Conservation (phyloP, 2,113 vertebrate genomes). For the Salvelinus sp. region DNA sequence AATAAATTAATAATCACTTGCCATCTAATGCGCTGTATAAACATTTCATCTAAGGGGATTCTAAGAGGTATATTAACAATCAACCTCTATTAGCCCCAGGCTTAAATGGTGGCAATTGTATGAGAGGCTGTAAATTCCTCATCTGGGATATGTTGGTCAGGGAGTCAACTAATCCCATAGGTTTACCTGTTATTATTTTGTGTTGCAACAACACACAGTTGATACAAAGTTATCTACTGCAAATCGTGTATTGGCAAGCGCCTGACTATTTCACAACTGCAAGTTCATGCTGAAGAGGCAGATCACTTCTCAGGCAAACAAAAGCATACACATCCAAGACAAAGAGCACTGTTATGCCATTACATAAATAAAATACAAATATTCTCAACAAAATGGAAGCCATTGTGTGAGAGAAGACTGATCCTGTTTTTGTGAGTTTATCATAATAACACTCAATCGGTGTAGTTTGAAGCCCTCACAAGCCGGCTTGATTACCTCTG, state of each 20-base stretch:
- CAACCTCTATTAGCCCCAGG: too few species aligned
- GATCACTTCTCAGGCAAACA: neutral
- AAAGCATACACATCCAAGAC: neutral
- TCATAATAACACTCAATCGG: neutral
- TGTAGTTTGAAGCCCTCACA: neutral
- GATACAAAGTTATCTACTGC: neutral
- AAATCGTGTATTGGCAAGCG: neutral
- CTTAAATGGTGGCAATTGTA: too few species aligned
- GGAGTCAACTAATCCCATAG: too few species aligned
- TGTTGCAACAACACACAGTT: neutral
- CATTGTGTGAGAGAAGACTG: neutral
- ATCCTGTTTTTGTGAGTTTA: neutral
- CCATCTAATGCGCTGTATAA: too few species aligned
- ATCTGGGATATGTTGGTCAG: too few species aligned
- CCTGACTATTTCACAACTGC: neutral
- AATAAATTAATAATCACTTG: too few species aligned
- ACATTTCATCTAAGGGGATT: too few species aligned
- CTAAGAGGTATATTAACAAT: too few species aligned
- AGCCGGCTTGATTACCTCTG: neutral
- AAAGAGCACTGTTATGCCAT: neutral
- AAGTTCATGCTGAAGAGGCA: neutral
- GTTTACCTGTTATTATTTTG: too few species aligned
- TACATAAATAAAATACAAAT: neutral
- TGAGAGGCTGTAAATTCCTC: too few species aligned
- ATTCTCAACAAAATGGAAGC: neutral